Conservation (phyloP, 2,113 vertebrate species). For the Ammodytes dubius region DNA sequence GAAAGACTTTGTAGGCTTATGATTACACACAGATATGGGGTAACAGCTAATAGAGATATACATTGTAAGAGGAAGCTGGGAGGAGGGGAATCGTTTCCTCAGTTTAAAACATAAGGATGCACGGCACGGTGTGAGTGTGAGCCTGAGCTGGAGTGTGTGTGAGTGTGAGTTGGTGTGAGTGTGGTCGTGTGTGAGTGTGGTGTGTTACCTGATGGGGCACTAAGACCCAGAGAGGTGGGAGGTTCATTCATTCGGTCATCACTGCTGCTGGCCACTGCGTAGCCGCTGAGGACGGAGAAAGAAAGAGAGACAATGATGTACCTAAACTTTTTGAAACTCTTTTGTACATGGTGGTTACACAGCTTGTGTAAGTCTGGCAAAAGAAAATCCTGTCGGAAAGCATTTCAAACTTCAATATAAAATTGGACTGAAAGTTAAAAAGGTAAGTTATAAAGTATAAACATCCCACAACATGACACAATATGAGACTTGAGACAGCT, state of each 20-base stretch:
- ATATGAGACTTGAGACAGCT: neutral
- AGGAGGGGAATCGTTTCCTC: neutral
- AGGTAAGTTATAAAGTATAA: neutral
- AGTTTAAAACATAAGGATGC: constrained; percentile 1
- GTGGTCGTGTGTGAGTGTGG: neutral
- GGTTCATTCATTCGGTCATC: constrained; percentile 99
- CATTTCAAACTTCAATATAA: neutral
- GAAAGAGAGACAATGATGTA: neutral
- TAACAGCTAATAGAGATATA: neutral
- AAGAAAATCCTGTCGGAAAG: neutral
- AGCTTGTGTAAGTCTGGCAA: neutral
- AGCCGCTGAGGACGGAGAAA: constrained; percentile 86
- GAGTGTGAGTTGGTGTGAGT: neutral
- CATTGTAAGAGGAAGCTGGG: neutral
- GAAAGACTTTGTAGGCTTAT: neutral
- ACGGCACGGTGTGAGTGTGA: neutral
- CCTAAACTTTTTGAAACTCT: neutral
- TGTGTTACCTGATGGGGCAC: constrained; percentile 94
- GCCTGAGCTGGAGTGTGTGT: neutral
- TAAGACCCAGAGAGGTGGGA: constrained; percentile 95
- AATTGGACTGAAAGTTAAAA: neutral
- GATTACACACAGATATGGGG: neutral
- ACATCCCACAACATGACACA: neutral
- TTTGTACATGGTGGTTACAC: neutral
- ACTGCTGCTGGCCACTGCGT: constrained; percentile 97